phyloP scores from a whole-genome alignment of 2,113 vertebrate genomes.

The Zosterops borbonicus region DNA sequence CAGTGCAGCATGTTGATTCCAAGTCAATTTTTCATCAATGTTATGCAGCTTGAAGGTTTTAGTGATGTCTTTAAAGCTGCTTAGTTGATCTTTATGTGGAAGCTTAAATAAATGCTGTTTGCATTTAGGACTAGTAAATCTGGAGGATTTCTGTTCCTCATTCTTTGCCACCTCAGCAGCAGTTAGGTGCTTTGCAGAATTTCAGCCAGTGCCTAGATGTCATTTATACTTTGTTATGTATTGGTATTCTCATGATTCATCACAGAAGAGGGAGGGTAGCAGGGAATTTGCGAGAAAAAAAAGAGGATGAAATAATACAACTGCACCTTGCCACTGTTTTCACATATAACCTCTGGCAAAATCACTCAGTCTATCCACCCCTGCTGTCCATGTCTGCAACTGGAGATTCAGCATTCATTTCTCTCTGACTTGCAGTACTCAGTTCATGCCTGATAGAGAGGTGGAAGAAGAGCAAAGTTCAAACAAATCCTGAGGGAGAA shows the following conservation, averaged over 20 bases:
- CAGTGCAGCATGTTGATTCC: not conserved
- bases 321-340: not conserved
- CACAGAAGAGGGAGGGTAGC: not conserved
- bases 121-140: slow-evolving; percentile 1
- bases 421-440: not conserved
- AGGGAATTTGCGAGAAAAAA: not conserved
- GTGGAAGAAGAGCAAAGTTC: slow-evolving; percentile 50
- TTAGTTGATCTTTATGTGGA: slow-evolving; percentile 47
- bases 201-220: not conserved
- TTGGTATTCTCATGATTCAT: not conserved
- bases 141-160: slow-evolving; percentile 35
- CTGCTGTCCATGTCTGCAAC: not conserved
- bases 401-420: not conserved
- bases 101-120: slow-evolving; percentile 48
- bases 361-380: not conserved
- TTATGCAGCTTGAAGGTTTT: slow-evolving; percentile 54
- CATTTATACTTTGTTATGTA: not conserved
- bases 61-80: slow-evolving; percentile 50
- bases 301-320: not conserved
- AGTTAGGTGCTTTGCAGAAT: slow-evolving; percentile 30
- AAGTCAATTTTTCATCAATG: slow-evolving; percentile 49
- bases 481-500: slow-evolving; percentile 61
- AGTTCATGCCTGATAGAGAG: not conserved
- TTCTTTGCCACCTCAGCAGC: not conserved
- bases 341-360: not conserved